phyloP scores from a whole-genome alignment of 2,797 vertebrate genomes.

The Ispidina picta region DNA sequence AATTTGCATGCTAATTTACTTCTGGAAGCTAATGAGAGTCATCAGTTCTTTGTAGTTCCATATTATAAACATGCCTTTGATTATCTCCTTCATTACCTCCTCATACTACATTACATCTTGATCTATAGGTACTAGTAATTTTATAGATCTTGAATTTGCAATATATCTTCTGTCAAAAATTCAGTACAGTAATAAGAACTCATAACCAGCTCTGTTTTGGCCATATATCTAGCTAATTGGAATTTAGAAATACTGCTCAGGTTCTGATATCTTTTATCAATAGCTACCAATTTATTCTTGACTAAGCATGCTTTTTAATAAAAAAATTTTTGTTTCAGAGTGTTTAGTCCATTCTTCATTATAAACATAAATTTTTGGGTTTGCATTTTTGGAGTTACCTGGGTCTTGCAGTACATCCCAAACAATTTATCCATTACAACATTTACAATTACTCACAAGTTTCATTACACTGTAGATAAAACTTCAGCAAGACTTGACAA shows the following conservation, averaged over 20 bases:
- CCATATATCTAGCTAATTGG: neutral
- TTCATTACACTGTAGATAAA: conserved; percentile 21
- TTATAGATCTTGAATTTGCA: neutral
- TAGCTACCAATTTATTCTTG: neutral
- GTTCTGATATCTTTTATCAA: neutral
- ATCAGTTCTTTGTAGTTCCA: neutral
- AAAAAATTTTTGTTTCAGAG: neutral
- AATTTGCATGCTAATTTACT: neutral
- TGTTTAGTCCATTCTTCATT: neutral
- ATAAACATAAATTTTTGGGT: neutral
- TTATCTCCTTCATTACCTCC: neutral
- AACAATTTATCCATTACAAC: neutral
- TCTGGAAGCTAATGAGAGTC: neutral
- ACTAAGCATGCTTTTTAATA: neutral
- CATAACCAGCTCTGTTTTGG: neutral
- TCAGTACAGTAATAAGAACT: neutral
- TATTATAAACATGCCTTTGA: neutral
- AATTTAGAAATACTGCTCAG: neutral
- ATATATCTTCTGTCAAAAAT: neutral
- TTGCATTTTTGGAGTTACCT: neutral
- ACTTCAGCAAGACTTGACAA: neutral
- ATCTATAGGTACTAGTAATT: neutral
- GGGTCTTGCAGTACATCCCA: neutral
- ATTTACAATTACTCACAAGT: neutral
- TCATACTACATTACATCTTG: neutral